phyloP scores from a whole-genome alignment of 53 echinoderm and acorn worm genomes.

The Zoroaster sp. region DNA sequence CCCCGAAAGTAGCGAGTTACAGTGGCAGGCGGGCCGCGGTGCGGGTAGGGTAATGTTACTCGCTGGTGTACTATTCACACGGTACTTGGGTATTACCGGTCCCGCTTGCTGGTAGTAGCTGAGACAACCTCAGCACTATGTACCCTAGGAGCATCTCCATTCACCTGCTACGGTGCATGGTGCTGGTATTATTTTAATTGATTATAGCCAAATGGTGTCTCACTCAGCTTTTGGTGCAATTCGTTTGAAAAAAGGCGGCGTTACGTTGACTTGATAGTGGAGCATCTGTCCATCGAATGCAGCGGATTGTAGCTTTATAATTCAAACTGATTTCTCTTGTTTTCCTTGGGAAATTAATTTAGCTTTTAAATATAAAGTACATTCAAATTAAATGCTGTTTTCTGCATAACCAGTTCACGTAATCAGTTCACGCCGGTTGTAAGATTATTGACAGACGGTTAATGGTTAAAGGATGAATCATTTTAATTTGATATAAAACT shows the following conservation, averaged over 20 bases:
- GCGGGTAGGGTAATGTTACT: constrained; percentile 4
- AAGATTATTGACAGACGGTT: no score
- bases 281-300: not conserved
- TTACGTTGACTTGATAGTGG: not conserved
- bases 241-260: not conserved
- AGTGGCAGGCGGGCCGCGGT: constrained; percentile 16
- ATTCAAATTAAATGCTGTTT: not conserved
- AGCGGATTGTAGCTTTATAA: not conserved
- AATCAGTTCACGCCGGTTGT: no score
- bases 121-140: no score
- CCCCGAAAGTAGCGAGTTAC: not conserved
- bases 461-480: no score
- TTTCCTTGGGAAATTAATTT: not conserved
- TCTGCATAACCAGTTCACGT: no score
- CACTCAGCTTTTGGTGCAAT: not conserved
- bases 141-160: no score
- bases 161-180: constrained; percentile 24
- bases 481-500: no score
- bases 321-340: no score
- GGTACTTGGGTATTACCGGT: not conserved
- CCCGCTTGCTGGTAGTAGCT: not conserved
- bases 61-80: constrained; percentile 14
- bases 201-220: constrained; percentile 26
- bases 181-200: constrained; percentile 32
- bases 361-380: not conserved